These are phyloP conservation scores for Gadus chalcogrammus DNA, from an alignment of 2,113 vertebrate genomes.

Conservation along the genomic window DNA sequence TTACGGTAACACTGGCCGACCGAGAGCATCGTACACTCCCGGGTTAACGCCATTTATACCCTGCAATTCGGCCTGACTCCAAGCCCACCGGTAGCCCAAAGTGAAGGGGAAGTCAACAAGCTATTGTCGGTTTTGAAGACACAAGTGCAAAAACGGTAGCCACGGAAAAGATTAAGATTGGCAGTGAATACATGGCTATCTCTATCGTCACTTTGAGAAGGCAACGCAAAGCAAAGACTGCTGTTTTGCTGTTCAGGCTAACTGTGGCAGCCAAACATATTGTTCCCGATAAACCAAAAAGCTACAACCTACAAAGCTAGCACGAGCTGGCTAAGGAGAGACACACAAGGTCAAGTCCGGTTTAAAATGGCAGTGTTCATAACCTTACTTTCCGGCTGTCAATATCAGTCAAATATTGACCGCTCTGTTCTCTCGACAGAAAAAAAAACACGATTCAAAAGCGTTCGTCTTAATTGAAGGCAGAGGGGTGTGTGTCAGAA, in stretches of 20 bases:
- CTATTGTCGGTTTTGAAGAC: conserved; percentile 51
- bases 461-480: conserved; percentile 61
- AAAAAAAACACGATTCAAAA: conserved; percentile 20
- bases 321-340: conserved; percentile 61
- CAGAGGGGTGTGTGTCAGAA: conserved; percentile 59
- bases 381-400: conserved; percentile 56
- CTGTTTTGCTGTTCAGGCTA: no score
- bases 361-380: conserved; percentile 78
- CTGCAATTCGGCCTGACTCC: conserved; percentile 28
- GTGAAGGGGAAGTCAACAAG: conserved; percentile 43
- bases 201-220: conserved; percentile 75
- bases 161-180: conserved; percentile 64
- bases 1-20: conserved; percentile 18
- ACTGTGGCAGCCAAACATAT: conserved; percentile 49
- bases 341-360: conserved; percentile 60
- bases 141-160: conserved; percentile 76
- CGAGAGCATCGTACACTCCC: no score
- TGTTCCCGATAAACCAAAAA: conserved; percentile 69
- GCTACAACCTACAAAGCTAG: conserved; percentile 61
- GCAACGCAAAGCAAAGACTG: conserved; percentile 67
- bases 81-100: conserved; percentile 28
- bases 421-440: conserved; percentile 17
- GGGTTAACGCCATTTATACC: conserved; percentile 16
- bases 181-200: conserved; percentile 79
- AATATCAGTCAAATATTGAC: conserved; percentile 34